Evolutionary conservation across 2,113 vertebrate genomes (phyloP).

Genomic region (Chauna torquata): DNA sequence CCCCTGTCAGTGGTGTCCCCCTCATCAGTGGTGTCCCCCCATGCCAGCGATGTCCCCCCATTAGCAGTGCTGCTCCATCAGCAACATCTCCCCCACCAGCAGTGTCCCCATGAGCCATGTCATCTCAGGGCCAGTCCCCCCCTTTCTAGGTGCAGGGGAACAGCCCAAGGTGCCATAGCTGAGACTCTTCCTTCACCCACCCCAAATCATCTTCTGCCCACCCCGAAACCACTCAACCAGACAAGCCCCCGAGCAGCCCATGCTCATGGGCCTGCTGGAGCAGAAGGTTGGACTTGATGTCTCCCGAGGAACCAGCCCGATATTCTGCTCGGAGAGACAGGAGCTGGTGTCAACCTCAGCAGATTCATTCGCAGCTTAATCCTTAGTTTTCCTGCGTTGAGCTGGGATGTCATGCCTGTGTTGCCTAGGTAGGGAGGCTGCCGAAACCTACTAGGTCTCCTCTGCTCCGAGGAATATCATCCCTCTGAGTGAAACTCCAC

Average conservation of each 20-base stretch:
- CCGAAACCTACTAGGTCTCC: not conserved
- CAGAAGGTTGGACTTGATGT: not conserved
- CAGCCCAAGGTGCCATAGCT: rapidly evolving
- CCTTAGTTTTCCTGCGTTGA: rapidly evolving
- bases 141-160: rapidly evolving
- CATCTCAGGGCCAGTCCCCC: not conserved
- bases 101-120: not conserved
- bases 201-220: not conserved
- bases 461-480: not conserved
- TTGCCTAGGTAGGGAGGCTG: not conserved
- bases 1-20: not conserved
- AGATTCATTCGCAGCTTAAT: not conserved
- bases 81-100: rapidly evolving
- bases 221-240: not conserved
- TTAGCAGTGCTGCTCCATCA: not conserved
- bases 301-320: rapidly evolving
- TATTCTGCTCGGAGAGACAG: not conserved
- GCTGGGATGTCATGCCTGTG: not conserved
- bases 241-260: not conserved
- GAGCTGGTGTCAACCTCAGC: not conserved
- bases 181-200: no score
- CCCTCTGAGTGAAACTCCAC: not conserved
- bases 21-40: not conserved
- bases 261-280: not conserved
- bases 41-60: not conserved